Conservation (phyloP, 2,888 invertebrate species). For the Lasioglossum morio region DNA sequence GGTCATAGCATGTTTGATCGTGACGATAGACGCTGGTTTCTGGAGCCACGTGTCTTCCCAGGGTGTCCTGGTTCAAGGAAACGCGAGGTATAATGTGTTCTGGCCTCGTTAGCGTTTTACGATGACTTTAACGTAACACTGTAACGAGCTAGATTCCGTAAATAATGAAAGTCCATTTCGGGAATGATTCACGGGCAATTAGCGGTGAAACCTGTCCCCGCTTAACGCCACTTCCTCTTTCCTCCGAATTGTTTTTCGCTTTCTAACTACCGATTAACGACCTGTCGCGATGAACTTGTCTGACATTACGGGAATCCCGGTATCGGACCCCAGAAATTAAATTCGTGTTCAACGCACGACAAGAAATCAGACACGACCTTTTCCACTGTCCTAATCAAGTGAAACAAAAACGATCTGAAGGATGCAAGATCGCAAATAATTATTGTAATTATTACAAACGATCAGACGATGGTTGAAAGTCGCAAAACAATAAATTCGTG, state of each 20-base stretch:
- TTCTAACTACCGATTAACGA: constrained; percentile 37
- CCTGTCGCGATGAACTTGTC: background rate
- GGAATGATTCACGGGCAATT: constrained; percentile 42
- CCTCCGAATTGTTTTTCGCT: constrained; percentile 34
- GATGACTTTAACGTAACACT: background rate
- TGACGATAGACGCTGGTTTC: background rate
- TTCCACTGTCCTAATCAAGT: no score
- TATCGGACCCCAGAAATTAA: background rate
- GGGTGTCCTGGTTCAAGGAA: background rate
- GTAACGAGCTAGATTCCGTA: constrained; percentile 3
- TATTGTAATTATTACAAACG: no score
- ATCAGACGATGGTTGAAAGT: no score
- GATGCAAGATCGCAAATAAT: no score
- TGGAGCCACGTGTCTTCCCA: background rate
- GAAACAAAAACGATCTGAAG: no score
- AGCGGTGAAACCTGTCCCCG: constrained; percentile 18
- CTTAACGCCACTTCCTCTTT: constrained; percentile 16
- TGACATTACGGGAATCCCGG: background rate
- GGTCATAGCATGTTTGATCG: background rate
- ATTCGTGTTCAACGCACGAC: no score
- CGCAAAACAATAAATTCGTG: background rate
- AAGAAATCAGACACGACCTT: no score
- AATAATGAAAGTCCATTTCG: constrained; percentile 34
- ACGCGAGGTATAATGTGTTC: background rate
- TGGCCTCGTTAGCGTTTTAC: background rate